Base-by-base conservation (phyloP, 2,888 invertebrate genomes). In the Eupithecia centaureata region DNA sequence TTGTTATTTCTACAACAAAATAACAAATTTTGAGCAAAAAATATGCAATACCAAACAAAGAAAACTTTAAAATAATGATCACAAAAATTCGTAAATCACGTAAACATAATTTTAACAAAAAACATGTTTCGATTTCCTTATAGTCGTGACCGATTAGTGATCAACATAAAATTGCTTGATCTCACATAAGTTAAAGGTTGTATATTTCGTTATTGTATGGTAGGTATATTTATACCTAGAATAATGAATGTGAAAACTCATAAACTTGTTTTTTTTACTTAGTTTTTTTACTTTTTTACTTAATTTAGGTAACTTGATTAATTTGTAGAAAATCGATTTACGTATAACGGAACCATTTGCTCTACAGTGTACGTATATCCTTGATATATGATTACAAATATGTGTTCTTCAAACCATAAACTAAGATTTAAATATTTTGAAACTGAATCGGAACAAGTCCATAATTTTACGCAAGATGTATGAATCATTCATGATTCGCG, bases 41-140 rank as follows among this genome's bases (percentile, higher is more conserved):
- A 51, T 22, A 12, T 4, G 12, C 10, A 25, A 27, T 8, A 27
- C 25, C 13, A 25, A 52, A 52, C 52, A 52, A 52, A 15, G 52
- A 27, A 25, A 52, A 15, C 52, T 27, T 52, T 15, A 52, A 15
- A 52, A 5, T 27, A 27, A 52, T 27, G 52, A 27, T 52, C 12
- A 15, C 15, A 32, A 62, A 62, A 62, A 67, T 57, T 57, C 12
- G 58, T 61, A 63, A 28, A 61, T 15, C 38, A 65, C 65, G 60
- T 68, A 56, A 64, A 54, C 38, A 64, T 56, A 64, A 59, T 61
- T 64, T 60, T 61, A 61, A 30, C 52, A 27, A 59, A n/a, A 42
- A 54, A 56, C 63, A 33, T 61, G 18, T 54, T 59, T 57, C n/a
- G n/a, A 38, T 28, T 72, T 70, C 72, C 70, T 72, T 62, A 64